A percentile compares a stretch with the other conserved stretches of the same genome.
These are phyloP conservation scores for Diloba caeruleocephala DNA, from an alignment of 2,888 invertebrate species.

Conservation along the genomic window DNA sequence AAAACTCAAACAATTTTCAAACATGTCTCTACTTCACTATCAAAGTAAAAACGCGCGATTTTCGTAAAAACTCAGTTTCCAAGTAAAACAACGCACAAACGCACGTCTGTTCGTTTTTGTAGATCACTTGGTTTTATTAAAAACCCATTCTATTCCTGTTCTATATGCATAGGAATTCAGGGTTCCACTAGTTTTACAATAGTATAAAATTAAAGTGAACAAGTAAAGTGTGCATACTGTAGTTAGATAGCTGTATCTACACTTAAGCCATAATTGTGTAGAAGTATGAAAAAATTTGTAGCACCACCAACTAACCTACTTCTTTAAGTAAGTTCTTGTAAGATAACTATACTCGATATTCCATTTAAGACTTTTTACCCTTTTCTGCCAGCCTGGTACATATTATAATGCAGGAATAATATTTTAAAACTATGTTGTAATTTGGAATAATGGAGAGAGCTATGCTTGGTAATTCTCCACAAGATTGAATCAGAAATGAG, in stretches of 20 bases:
- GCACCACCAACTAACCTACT: slow-evolving; percentile 11
- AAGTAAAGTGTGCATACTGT: slow-evolving; percentile 4
- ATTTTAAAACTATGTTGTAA: no score
- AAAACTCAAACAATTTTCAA: slow-evolving; percentile 19
- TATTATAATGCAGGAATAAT: no score
- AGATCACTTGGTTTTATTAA: slow-evolving; percentile 35
- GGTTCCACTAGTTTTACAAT: slow-evolving; percentile 35
- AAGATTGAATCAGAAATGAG: no score
- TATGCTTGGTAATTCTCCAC: no score
- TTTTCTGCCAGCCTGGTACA: slow-evolving; percentile 7
- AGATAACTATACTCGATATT: not conserved
- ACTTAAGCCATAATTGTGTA: slow-evolving; percentile 27
- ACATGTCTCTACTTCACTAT: slow-evolving; percentile 20
- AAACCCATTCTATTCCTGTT: slow-evolving; percentile 34
- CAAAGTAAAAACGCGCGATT: slow-evolving; percentile 12
- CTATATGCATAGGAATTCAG: slow-evolving; percentile 41
- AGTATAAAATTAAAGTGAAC: slow-evolving; percentile 35
- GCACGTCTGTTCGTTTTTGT: slow-evolving; percentile 30
- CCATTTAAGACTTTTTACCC: not conserved
- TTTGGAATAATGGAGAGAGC: no score
- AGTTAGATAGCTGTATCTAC: slow-evolving; percentile 34
- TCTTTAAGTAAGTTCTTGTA: slow-evolving; percentile 3
- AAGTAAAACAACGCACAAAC: slow-evolving; percentile 41
- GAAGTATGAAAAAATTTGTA: slow-evolving; percentile 10
- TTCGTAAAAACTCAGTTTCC: no score